Conservation (phyloP, 1,140 invertebrate species). For the Phthorimaea operculella region DNA sequence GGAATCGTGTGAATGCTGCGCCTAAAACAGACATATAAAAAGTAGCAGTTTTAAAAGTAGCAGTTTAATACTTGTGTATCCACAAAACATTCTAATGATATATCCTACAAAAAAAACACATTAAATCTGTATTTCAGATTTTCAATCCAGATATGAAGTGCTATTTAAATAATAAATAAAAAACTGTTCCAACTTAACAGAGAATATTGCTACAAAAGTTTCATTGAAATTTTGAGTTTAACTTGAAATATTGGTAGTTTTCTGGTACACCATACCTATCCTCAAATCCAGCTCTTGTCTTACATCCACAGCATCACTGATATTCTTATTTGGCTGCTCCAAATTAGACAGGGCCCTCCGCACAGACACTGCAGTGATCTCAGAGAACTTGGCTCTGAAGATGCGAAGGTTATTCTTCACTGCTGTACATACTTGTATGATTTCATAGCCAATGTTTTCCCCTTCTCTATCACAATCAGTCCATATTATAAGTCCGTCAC, state of each 20-base stretch:
- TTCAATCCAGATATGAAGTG: no score
- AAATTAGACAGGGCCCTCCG: conserved; percentile 86
- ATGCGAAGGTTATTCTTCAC: conserved; percentile 83
- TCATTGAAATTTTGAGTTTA: no score
- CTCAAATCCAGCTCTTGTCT: conserved; percentile 94
- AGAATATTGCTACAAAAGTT: no score
- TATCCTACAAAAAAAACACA: no score
- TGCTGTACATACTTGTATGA: conserved; percentile 90
- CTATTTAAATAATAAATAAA: no score
- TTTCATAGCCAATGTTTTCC: conserved; percentile 99
- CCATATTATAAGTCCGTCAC: conserved; percentile 93
- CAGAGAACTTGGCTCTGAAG: conserved; percentile 95
- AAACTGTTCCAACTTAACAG: no score
- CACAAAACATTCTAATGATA: no score
- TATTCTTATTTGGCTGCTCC: conserved; percentile 80
- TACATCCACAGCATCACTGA: conserved; percentile 96
- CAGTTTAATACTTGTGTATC: no score
- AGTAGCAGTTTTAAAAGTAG: no score
- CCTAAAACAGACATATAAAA: conserved; percentile 65
- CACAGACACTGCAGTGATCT: conserved; percentile 89
- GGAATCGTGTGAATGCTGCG: conserved; percentile 98
- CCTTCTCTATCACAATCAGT: conserved; percentile 99
- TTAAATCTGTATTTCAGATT: no score
- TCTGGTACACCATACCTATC: conserved; percentile 81
- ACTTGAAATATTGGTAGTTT: no score